phyloP scores from a whole-genome alignment of 2,797 vertebrate species.

The Limnodromus scolopaceus region DNA sequence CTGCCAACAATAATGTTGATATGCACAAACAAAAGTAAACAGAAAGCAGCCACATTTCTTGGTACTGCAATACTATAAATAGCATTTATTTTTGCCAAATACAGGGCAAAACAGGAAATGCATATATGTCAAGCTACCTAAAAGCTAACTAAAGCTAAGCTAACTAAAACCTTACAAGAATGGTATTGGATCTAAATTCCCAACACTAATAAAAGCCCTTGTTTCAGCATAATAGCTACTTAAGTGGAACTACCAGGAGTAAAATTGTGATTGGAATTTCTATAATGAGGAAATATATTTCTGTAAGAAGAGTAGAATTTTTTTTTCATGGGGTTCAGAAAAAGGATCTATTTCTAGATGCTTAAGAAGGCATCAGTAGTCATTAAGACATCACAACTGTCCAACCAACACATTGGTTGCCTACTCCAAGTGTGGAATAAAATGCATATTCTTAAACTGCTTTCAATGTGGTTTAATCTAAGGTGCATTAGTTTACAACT shows the following conservation, averaged over 20 bases:
- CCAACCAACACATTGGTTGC: neutral
- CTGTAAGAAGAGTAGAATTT: neutral
- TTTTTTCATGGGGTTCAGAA: neutral
- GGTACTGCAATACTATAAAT: neutral
- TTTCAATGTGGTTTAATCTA: neutral
- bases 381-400: neutral
- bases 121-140: neutral
- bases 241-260: neutral
- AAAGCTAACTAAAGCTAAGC: neutral
- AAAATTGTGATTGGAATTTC: neutral
- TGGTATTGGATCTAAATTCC: neutral
- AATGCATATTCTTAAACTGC: neutral
- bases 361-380: neutral
- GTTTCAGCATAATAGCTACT: neutral
- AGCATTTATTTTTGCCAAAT: neutral
- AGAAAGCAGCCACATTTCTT: neutral
- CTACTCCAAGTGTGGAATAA: neutral
- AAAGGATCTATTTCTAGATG: neutral
- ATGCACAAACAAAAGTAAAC: neutral
- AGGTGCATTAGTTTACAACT: neutral
- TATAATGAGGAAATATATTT: neutral
- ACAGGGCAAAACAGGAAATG: neutral
- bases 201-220: neutral
- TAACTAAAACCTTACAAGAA: neutral
- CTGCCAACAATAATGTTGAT: neutral